Base-by-base conservation (phyloP, 2,797 vertebrate species). In the Enteromius paludinosus region DNA sequence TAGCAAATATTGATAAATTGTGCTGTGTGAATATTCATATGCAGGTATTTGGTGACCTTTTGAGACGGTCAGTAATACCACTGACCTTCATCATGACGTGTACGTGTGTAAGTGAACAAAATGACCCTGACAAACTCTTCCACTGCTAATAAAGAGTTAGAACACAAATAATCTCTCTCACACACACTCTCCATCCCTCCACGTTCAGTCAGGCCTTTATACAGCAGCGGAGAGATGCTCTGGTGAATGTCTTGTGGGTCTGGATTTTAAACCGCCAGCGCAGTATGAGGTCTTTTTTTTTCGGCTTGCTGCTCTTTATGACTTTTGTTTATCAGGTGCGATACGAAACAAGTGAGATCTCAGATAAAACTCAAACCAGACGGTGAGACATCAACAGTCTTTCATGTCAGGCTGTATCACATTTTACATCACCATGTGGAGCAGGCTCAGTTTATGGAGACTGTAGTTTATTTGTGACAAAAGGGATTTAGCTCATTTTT, bases 121-220 rank as follows among this genome's bases (percentile, higher is more conserved):
- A 80, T 74, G 56, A 66, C 59, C 68, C 75, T 93, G 93, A 91
- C 86, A 89, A 93, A 94, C 93, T 92, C 91, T 95, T 93, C 92
- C 92, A 90, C 89, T 91, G 91, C 94, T 96, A 94, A 96, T 96
- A 95, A 94, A 95, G 94, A 95, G 93, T 93, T 92, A 93, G 92
- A 95, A 93, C 92, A 89, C 94, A 95, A 94, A 95, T 96, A 95
- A 95, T 95, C 93, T 89, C 4, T 2, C 35, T 2, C 41, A 14
- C 65, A 45, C 35, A 14, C 6, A 23, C 38, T 12, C 61, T 38
- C 10, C n/a, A 17, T n/a, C 11, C 17, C 76, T 81, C n/a, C 68
- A 18, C 74, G 81, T 64, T 17, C 65, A 82, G 84, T 28, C 43
- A 68, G 43, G 25, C 1, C 20, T 78, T n/a, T 82, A 62, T n/a